Conservation (phyloP, 2,797 vertebrate genomes). For the Pangasius larnaudii region DNA sequence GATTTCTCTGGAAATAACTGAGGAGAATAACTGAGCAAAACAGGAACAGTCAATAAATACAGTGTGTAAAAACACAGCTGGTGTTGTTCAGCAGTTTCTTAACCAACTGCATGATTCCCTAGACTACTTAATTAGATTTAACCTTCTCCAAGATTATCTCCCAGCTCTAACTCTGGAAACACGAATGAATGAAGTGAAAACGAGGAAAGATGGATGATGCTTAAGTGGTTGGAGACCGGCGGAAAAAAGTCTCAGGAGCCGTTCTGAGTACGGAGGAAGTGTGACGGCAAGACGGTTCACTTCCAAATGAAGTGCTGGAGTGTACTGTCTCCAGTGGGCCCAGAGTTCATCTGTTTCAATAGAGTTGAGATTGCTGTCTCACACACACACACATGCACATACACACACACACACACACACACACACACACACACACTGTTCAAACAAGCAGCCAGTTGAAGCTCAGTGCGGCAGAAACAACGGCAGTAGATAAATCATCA, state of each 20-base stretch:
- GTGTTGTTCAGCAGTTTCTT: background rate
- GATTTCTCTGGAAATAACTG: background rate
- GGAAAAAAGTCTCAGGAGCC: background rate
- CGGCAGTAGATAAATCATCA: constrained; percentile 34
- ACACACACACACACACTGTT: background rate
- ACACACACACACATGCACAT: background rate
- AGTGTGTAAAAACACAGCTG: background rate
- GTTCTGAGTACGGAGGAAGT: background rate
- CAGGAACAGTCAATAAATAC: background rate
- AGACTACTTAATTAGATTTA: background rate
- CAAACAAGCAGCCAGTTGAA: background rate
- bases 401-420: constrained; percentile 3
- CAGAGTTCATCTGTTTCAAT: constrained; percentile 40
- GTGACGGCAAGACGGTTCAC: constrained; percentile 23
- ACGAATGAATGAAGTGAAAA: background rate
- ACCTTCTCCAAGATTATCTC: background rate
- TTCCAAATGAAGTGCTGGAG: constrained; percentile 35
- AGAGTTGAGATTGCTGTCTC: background rate
- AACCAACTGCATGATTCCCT: background rate
- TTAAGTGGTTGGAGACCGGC: background rate
- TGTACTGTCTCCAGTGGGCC: constrained; percentile 20
- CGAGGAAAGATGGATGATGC: background rate
- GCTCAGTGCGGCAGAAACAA: constrained; percentile 3
- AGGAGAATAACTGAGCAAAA: background rate
- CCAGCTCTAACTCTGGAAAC: constrained; percentile 1